These are phyloP conservation scores for Drosophila affinis DNA, from an alignment of 2,888 invertebrate genomes.

Conservation along the genomic window DNA sequence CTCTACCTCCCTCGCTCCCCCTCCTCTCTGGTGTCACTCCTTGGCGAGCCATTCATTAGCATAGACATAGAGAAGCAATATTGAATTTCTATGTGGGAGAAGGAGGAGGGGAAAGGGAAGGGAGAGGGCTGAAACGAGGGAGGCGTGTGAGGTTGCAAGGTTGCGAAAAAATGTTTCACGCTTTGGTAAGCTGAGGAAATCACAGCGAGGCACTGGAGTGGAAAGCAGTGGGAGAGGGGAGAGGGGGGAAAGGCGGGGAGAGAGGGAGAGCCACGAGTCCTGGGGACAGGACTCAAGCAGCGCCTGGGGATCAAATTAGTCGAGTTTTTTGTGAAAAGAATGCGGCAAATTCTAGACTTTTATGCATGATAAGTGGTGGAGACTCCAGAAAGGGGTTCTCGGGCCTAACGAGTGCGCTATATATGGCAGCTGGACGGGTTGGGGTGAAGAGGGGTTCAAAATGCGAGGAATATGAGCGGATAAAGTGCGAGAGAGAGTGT, in stretches of 20 bases:
- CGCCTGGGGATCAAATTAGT: conserved; percentile 76
- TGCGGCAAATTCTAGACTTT: conserved; percentile 60
- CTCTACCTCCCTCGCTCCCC: not conserved
- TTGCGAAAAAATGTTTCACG: conserved; percentile 72
- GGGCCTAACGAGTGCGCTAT: not conserved
- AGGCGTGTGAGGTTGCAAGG: conserved; percentile 60
- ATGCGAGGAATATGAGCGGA: conserved; percentile 34
- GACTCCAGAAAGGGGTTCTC: conserved; percentile 35
- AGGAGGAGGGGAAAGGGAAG: not conserved
- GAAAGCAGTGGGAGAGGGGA: conserved; percentile 13
- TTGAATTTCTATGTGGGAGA: conserved; percentile 69
- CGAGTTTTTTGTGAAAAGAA: conserved; percentile 58
- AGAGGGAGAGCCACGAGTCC: conserved; percentile 10
- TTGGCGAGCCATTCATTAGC: conserved; percentile 70
- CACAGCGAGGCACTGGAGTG: conserved; percentile 49
- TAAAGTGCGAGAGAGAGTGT: conserved; percentile 1
- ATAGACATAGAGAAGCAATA: conserved; percentile 72
- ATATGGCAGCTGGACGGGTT: not conserved
- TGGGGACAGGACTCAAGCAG: conserved; percentile 54
- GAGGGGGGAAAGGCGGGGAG: not conserved
- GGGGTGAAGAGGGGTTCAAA: conserved; percentile 2
- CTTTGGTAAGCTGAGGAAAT: conserved; percentile 58
- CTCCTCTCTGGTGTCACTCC: conserved; percentile 11
- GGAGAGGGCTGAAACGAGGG: not conserved
- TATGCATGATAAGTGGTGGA: conserved; percentile 59